Base-by-base conservation (phyloP, 2,888 invertebrate genomes). In the Callinectes sapidus region DNA sequence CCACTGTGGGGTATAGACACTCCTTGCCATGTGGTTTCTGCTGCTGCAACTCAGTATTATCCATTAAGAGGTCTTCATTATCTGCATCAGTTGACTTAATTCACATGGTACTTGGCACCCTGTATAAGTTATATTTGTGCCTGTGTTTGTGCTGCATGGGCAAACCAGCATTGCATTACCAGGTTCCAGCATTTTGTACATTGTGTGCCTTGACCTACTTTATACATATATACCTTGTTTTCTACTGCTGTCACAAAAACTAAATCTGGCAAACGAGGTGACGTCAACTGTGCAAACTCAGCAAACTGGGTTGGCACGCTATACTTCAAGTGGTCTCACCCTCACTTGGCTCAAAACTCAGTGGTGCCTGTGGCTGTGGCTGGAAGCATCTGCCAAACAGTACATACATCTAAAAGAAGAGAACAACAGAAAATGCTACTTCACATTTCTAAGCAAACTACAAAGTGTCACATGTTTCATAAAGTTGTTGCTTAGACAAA, bases 191-290 rank as follows among this genome's bases (percentile, higher is more conserved):
- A 71, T 89, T n/a, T 89, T 77, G 66, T 71, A 89, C 35, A 89
- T 39, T 42, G 89, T 89, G 89, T 89, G 89, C 89, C 89, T 89
- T 89, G 89, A 89, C 89, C 89, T 89, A 89, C 77, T 89, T 89
- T 71, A 77, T 77, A 28, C 71, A 42, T 71, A 42, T 48, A 35
- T 28, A 42, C 77, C 77, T 39, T 89, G 39, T 54, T 89, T 87
- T 39, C 54, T 77, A 77, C 42, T 89, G 39, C 48, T 16, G 66
- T 77, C 16, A 42, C 39, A 48, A 48, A 89, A 35, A 48, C 5
- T 8, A 48, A 16, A 42, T 23, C 77, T 71, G 35, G n/a, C 66
- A n/a, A 8, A 89, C 10, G 48, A n/a, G n/a, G 35, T 71, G 48
- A 87, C n/a, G 87, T 87, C 87, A 54, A 77, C 42, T 77, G n/a